Evolutionary conservation across 2,888 invertebrate species (phyloP).

Genomic region (Drosophila nigricruria): DNA sequence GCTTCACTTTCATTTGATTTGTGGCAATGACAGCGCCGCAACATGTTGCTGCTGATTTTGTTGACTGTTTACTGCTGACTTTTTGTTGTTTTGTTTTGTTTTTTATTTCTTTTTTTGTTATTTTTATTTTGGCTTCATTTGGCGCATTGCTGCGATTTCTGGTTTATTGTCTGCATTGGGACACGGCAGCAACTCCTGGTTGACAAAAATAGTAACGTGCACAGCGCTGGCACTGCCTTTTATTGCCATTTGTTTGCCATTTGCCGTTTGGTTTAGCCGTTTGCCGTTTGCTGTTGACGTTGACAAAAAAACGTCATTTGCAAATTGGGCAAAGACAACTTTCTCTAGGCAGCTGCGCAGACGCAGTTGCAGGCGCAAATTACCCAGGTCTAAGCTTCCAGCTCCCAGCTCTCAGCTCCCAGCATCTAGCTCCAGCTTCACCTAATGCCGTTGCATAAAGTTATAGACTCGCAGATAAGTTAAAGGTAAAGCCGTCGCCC

Average conservation of each 20-base stretch:
- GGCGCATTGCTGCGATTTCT: conserved; percentile 63
- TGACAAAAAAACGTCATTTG: conserved; percentile 81
- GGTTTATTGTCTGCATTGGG: conserved; percentile 63
- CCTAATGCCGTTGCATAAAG: conserved; percentile 67
- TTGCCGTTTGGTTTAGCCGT: conserved; percentile 40
- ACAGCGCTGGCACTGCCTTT: conserved; percentile 68
- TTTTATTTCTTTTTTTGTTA: conserved; percentile 1
- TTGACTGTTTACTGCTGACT: conserved; percentile 35
- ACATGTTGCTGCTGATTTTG: conserved; percentile 49
- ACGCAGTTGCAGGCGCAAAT: conserved; percentile 52
- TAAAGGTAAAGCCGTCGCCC: conserved; percentile 67
- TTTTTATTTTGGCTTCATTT: conserved; percentile 54
- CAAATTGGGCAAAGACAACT: conserved; percentile 81
- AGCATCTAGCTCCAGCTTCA: conserved; percentile 15
- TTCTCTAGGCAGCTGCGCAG: conserved; percentile 76
- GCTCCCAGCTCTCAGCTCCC: conserved; percentile 10
- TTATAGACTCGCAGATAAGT: conserved; percentile 61
- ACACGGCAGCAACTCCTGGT: conserved; percentile 54
- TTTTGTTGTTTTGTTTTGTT: conserved; percentile 11
- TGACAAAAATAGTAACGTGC: conserved; percentile 77
- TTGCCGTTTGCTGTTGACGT: conserved; percentile 61
- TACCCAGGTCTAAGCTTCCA: conserved; percentile 25
- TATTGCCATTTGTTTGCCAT: conserved; percentile 60
- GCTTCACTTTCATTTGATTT: conserved; percentile 76
- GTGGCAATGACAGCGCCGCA: conserved; percentile 58